Base-by-base conservation (phyloP, 2,888 invertebrate species). In the Hemithea aestivaria region DNA sequence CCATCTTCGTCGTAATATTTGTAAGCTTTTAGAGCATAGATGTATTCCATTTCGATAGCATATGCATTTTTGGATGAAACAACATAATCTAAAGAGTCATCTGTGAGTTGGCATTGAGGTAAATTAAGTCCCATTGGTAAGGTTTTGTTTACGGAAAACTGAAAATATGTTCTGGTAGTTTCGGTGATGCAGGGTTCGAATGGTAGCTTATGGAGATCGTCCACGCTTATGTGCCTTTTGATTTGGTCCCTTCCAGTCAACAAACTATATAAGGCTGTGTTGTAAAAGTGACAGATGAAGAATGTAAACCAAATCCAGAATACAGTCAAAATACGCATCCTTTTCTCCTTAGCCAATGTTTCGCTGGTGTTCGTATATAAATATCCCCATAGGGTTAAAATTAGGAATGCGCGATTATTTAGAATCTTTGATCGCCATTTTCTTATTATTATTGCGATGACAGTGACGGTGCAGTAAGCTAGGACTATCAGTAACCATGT, bases 261-360 rank as follows among this genome's bases (percentile, higher is more conserved):
- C 24, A 77, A 60, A 48, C 73, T 72, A 36, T 63, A 70, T 11
- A 77, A 48, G 7, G 68, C 64, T 3, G 77, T 74, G 28, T 65
- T 73, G 38, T 79, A 82, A 48, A 82, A 79, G 40, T 56, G 75
- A 2, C 46, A 51, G 7, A 80, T 64, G 27, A 68, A 76, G 45
- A 71, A 81, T 23, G 76, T 66, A 21, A 74, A 81, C 66, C 70
- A 68, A 42, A 75, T 56, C 81, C 81, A 81, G 33, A 52, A 54
- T 11, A 72, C 33, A 11, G 73, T 53, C 6, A 79, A 42, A 0
- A 46, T 35, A 49, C 66, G 62, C 20, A 73, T 52, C 21, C 55
- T 56, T 27, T 54, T 62, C 5, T 60, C 48, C 38, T 41, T 61
- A 1, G 66, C 50, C 25, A 74, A 43, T 1, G 54, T 60, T 20